Base-by-base conservation (phyloP, 1,140 invertebrate species). In the Drosophila leontia region DNA sequence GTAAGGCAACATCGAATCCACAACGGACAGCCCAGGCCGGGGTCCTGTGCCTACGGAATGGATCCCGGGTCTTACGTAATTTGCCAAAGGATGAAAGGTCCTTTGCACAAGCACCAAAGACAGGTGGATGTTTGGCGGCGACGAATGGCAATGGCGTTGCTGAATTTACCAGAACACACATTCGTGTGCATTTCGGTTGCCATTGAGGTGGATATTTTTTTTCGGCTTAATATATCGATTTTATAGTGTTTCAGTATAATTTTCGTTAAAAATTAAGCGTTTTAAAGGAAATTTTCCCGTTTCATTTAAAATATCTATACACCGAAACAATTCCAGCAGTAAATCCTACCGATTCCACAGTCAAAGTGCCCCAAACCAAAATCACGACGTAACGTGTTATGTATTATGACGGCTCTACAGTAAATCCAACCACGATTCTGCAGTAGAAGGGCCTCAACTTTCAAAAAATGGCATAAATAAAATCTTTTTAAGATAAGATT, bases 51-150 rank as follows among this genome's bases (percentile, higher is more conserved):
- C 68, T 72, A 60, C 69, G 58, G 35, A 23, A 35, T 44, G 64
- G 48, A 45, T 55, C 63, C 62, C n/a, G 32, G 29, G 41, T 47
- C 48, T 50, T 65, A 56, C 37, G 48, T 42, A 45, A 45, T 55
- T 56, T 37, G 41, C 37, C 34, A 17, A 56, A 42, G 67, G 48
- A 67, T 48, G 42, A 63, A 68, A 67, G 39, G 34, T 45, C 42
- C 39, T 56, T 70, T 67, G 57, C 62, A 45, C 62, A 61, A 41
- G 62, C 42, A n/a, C 32, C 39, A 29, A 65, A 45, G 61, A 63
- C 61, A 57, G 55, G 55, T 57, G 35, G 15, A 61, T 35, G 39
- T 35, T 62, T 56, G 53, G 13, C 23, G 13, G 35, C 26, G 6
- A 39, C 37, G 26, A 23, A 23, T 13, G 26, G 37, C 12, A 17